Conservation (phyloP, 2,888 invertebrate species). For the Drosophila lutescens region DNA sequence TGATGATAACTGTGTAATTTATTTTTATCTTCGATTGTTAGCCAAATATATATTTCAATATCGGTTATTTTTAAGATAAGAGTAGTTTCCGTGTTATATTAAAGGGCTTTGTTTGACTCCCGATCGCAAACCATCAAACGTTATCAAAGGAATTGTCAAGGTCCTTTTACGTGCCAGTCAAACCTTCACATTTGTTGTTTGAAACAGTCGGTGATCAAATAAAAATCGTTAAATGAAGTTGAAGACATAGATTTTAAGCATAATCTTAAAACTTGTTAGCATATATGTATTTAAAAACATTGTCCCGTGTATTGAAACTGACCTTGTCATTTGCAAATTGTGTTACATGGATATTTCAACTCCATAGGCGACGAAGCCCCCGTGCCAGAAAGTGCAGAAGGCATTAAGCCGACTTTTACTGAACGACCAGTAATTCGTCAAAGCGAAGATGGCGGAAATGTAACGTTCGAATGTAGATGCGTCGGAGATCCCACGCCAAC, state of each 20-base stretch:
- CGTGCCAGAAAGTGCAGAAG: slow-evolving; percentile 91
- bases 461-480: slow-evolving; percentile 98
- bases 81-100: not conserved
- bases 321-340: slow-evolving; percentile 41
- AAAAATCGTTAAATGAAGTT: not conserved
- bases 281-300: not conserved
- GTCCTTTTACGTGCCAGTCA: not conserved
- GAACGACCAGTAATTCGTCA: slow-evolving; percentile 98
- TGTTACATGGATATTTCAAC: slow-evolving; percentile 76
- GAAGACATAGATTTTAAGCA: not conserved
- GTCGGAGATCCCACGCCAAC: slow-evolving; percentile 98
- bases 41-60: not conserved
- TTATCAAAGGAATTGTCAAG: not conserved
- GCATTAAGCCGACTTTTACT: slow-evolving; percentile 98
- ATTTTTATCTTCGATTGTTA: not conserved
- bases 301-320: slow-evolving; percentile 7
- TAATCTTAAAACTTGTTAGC: not conserved
- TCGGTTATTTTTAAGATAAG: not conserved
- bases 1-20: not conserved
- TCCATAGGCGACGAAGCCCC: slow-evolving; percentile 96
- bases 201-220: not conserved
- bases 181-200: not conserved
- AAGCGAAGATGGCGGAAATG: slow-evolving; percentile 97
- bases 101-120: not conserved
- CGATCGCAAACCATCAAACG: not conserved